A percentile compares a stretch with the other conserved stretches of the same genome.
Evolutionary conservation across 2,113 vertebrate genomes (phyloP).

Genomic region (Malurus elegans): DNA sequence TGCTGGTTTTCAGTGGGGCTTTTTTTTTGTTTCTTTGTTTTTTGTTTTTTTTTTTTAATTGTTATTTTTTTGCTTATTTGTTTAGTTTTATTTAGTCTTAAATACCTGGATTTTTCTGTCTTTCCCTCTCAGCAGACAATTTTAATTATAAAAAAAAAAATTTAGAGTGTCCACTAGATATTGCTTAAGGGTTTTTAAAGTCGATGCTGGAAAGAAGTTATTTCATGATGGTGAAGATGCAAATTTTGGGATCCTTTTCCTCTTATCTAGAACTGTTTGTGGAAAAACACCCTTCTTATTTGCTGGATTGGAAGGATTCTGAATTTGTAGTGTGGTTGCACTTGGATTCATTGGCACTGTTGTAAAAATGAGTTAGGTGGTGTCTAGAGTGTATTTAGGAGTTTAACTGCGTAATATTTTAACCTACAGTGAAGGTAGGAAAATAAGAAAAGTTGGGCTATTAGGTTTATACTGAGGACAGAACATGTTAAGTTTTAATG

Average conservation of each 20-base stretch:
- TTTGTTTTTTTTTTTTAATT: too few species aligned
- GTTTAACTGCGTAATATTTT: background rate
- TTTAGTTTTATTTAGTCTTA: background rate
- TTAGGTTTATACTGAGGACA: background rate
- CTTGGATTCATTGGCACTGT: background rate
- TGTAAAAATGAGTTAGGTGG: background rate
- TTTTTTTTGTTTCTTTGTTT: background rate
- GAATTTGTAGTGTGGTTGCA: background rate
- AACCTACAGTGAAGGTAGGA: background rate
- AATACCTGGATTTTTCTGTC: background rate
- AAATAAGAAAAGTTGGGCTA: background rate
- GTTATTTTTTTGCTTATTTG: background rate
- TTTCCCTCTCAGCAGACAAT: background rate
- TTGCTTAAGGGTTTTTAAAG: background rate
- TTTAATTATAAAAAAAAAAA: background rate
- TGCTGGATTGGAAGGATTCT: background rate
- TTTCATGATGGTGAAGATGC: background rate
- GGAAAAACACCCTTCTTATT: background rate
- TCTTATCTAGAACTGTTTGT: background rate
- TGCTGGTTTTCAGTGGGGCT: background rate
- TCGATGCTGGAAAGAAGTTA: background rate
- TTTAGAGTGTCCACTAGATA: background rate
- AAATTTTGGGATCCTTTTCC: background rate
- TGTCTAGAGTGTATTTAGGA: background rate
- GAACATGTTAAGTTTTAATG: background rate